A percentile compares a stretch with the other conserved stretches of the same genome.
phyloP scores from a whole-genome alignment of 2,888 invertebrate genomes.

The Pomacea canaliculata region DNA sequence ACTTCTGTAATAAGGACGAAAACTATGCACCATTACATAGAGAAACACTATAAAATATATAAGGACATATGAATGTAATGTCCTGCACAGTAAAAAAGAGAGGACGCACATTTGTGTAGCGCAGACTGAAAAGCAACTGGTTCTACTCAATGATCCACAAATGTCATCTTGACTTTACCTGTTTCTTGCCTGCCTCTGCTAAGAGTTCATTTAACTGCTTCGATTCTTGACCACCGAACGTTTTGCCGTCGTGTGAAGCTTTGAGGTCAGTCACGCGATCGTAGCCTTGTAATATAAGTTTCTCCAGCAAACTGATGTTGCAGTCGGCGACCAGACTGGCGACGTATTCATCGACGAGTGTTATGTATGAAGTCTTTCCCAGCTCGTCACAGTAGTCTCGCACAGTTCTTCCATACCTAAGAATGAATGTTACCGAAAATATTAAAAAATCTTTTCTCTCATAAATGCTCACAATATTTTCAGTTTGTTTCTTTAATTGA shows the following conservation, averaged over 20 bases:
- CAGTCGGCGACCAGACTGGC: slow-evolving; percentile 42
- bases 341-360: slow-evolving; percentile 50
- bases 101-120: not conserved
- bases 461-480: too few relatives aligned
- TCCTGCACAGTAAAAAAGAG: too few relatives aligned
- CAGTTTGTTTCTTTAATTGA: too few relatives aligned
- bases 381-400: slow-evolving; percentile 44
- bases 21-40: too few relatives aligned
- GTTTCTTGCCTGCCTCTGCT: slow-evolving; percentile 5
- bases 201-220: slow-evolving; percentile 40
- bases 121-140: not conserved
- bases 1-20: too few relatives aligned
- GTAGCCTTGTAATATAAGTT: slow-evolving; percentile 60
- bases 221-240: slow-evolving; percentile 34
- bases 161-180: not conserved
- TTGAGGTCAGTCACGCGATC: slow-evolving; percentile 57
- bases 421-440: not conserved
- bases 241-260: slow-evolving; percentile 38
- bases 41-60: too few relatives aligned
- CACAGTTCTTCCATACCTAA: slow-evolving; percentile 50
- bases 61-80: too few relatives aligned
- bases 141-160: too few relatives aligned
- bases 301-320: slow-evolving; percentile 50
- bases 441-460: too few relatives aligned
- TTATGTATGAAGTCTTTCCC: slow-evolving; percentile 41